Base-by-base conservation (phyloP, 2,888 invertebrate genomes). In the Andrena hattorfiana region DNA sequence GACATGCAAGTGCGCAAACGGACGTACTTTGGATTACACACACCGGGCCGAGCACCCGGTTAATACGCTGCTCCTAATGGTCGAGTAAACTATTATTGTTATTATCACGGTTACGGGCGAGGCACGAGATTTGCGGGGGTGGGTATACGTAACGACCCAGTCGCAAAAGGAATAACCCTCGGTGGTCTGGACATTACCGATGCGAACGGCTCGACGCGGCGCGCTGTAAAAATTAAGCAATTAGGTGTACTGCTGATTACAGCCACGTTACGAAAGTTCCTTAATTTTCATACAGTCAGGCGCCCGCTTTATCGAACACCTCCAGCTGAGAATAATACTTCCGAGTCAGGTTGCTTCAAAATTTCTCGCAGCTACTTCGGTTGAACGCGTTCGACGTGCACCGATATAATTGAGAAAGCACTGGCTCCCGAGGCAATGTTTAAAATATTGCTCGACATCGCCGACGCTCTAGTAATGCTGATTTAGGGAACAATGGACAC, bases 21-120 rank as follows among this genome's bases (percentile, higher is more conserved):
- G 62, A 49, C 75, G 28, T 59, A 26, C 54, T 75, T 82, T 32
- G 71, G 83, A 84, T 84, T 84, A 84, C 83, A 69, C 72, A 42
- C 56, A 49, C 51, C 62, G 54, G 76, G 49, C 60, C 64, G 60
- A 64, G 67, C 35, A 66, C 64, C 74, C 67, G 81, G 81, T 81
- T 85, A 84, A 85, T 85, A 84, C 68, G 35, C 54, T 48, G 54
- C 75, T 68, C 68, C 63, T 78, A 85, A 81, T 68, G 84, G 35
- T 60, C 75, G 73, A 81, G 84, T 81, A 75, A 81, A 83, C 80
- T 73, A 83, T 86, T 85, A 86, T 78, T 80, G 85, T 85, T 85
- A 85, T 83, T 83, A 78, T 83, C 75, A 81, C 72, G 75, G 77
- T 85, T 80, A 85, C 77, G 74, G 66, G 42, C 62, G 30, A 51